These are phyloP conservation scores for western clawed frog (Xenopus tropicalis) DNA, from an alignment of 2,113 vertebrate species.

Conservation along the genomic window UCB_Xtro_10.0 CM004444.2:130966001-130966500, in stretches of 20 bases:
- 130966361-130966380: constrained; percentile 63
- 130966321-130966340: constrained; percentile 68
- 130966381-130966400: constrained; percentile 66
- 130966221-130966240: constrained; percentile 56
- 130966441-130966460: constrained; percentile 3
- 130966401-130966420: constrained; percentile 42
- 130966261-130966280: constrained; percentile 58
- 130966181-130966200: constrained; percentile 50
- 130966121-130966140: too few relatives aligned
- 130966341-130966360: constrained; percentile 72
- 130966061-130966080: too few relatives aligned
- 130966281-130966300: constrained; percentile 63
- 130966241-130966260: constrained; percentile 51
- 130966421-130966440: constrained; percentile 2
- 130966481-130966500: neutral
- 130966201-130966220: constrained; percentile 54
- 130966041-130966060: too few relatives aligned
- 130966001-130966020: too few relatives aligned
- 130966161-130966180: too few relatives aligned
- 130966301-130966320: constrained; percentile 60
- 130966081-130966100: too few relatives aligned
- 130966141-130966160: too few relatives aligned
- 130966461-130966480: neutral
- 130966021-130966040: too few relatives aligned
- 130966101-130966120: too few relatives aligned